phyloP scores from a whole-genome alignment of 2,113 vertebrate genomes.

The Alligator sinensis region DNA sequence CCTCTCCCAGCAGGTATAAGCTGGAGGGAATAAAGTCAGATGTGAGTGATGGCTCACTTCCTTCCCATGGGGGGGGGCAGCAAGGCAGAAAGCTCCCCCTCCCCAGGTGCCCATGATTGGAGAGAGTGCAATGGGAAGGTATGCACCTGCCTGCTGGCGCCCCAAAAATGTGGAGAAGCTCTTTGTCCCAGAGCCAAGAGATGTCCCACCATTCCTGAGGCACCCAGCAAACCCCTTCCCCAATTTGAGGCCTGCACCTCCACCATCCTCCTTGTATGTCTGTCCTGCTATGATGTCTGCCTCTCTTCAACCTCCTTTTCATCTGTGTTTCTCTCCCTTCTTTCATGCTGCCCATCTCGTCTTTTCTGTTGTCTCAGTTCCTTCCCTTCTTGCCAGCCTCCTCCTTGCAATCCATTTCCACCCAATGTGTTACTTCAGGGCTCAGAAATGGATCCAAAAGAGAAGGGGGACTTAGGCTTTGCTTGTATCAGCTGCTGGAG shows the following conservation, averaged over 20 bases:
- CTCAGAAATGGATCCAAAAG: not conserved
- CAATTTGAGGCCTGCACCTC: not conserved
- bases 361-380: not conserved
- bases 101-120: not conserved
- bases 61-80: fast-evolving
- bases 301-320: not conserved
- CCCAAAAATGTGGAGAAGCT: not conserved
- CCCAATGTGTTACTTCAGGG: not conserved
- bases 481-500: not conserved
- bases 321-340: not conserved
- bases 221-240: not conserved
- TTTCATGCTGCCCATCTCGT: not conserved
- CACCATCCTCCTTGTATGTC: not conserved
- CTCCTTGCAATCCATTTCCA: not conserved
- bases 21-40: not conserved
- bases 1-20: not conserved
- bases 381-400: not conserved
- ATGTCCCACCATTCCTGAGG: not conserved
- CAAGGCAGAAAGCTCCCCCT: fast-evolving
- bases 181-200: not conserved
- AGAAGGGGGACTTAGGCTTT: not conserved
- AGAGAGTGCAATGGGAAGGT: not conserved
- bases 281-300: not conserved
- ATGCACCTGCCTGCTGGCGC: not conserved
- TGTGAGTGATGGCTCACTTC: not conserved